Base-by-base conservation (phyloP, 2,113 vertebrate species). In the Kryptolebias marmoratus region DNA sequence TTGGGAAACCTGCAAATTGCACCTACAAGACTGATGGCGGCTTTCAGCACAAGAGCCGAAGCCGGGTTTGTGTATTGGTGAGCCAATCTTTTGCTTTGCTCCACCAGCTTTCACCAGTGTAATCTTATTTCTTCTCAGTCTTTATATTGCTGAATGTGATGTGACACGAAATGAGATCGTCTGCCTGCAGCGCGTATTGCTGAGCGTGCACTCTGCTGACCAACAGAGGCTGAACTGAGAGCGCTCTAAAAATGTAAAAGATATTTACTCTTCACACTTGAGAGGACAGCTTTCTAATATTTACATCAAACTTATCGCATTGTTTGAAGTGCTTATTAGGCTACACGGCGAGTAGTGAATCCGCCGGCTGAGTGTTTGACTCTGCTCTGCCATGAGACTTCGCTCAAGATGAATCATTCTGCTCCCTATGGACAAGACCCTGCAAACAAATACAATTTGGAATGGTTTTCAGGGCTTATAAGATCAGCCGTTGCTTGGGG, bases 361-460 rank as follows among this genome's bases (percentile, higher is more conserved):
- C 44, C 22, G 54, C 60, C 49, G 52, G 63, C 59, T 59, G 45
- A 77, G 49, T 61, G 27, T 31, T 30, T 66, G 70, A 62, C 39
- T 68, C 45, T 50, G 11, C 31, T 61, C 49, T 65, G 45, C 69
- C 32, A 15, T 18, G 50, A 75, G 12, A 70, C 56, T 9, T 1
- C 71, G 55, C 54, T 73, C 1, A 52, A 79, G 61, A 79, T 81
- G 72, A 73, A 72, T 18, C 73, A 11, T 50, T 70, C 12, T 68
- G 39, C 71, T 69, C 77, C 73, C 78, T 1, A 27, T 54, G 62
- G 80, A 72, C 57, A 50, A 28, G 64, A 74, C 75, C 44, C n/a
- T 31, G 69, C 67, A 78, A 88, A 82, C 60, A 86, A 84, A 88
- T 81, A 86, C 11, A 57, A 82, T 89, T 79, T 72, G 61, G 14